Percentiles rank a stretch among this genome's conserved stretches.
These are phyloP conservation scores for Anolis carolinensis DNA, from an alignment of 2,113 vertebrate genomes.

Conservation along the genomic window DNA sequence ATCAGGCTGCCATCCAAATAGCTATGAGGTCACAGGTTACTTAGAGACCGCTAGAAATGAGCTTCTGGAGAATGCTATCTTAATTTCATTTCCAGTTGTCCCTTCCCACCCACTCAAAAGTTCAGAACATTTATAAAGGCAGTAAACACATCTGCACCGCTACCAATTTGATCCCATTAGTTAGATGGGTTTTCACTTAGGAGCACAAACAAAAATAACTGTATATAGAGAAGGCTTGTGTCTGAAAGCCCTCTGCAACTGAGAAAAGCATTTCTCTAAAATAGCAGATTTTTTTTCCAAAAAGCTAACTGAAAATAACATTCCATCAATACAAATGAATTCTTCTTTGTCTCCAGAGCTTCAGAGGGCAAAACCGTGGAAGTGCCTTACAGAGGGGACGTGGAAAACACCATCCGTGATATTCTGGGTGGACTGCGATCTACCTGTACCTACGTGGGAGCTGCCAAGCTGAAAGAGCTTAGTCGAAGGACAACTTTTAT, in stretches of 20 bases:
- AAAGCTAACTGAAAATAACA: not conserved
- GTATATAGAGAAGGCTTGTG: not conserved
- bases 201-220: not conserved
- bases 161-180: not conserved
- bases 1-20: too few relatives aligned
- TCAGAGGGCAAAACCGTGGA: slow-evolving; percentile 94
- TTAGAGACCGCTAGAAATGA: not conserved
- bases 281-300: not conserved
- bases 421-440: slow-evolving; percentile 94
- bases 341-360: slow-evolving; percentile 77
- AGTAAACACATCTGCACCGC: too few relatives aligned
- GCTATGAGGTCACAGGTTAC: not conserved
- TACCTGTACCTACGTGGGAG: slow-evolving; percentile 97
- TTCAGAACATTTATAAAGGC: not conserved
- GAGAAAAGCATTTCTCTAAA: not conserved
- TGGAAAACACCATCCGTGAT: slow-evolving; percentile 90
- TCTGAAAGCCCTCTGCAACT: not conserved
- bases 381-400: slow-evolving; percentile 91
- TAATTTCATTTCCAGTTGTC: not conserved
- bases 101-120: too few relatives aligned
- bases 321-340: slow-evolving; percentile 12
- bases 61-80: not conserved
- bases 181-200: not conserved
- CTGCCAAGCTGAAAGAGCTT: slow-evolving; percentile 96
- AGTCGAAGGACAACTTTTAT: slow-evolving; percentile 95